Evolutionary conservation across 2,888 invertebrate genomes (phyloP).

Genomic region (Oscheius onirici): DNA sequence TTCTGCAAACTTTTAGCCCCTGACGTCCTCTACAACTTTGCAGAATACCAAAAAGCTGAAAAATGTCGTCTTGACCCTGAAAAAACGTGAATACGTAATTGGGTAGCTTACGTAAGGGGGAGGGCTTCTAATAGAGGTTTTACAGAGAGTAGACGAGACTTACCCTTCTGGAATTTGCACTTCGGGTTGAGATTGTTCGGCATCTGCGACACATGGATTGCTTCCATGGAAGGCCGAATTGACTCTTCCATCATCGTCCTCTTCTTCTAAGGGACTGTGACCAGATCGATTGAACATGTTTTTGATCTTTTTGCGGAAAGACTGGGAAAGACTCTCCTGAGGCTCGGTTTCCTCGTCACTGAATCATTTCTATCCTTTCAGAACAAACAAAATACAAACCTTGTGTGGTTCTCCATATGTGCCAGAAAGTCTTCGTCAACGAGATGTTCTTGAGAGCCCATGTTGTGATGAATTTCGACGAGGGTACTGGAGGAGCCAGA

Average conservation of each 20-base stretch:
- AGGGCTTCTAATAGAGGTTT: no score
- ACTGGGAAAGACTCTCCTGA: slow-evolving; percentile 28
- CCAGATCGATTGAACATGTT: slow-evolving; percentile 29
- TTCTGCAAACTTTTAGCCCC: no score
- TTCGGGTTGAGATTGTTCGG: neutral
- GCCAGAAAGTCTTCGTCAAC: slow-evolving; percentile 34
- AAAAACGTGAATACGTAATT: no score
- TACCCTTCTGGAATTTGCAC: neutral
- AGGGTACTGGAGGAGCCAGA: slow-evolving; percentile 16
- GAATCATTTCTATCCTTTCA: neutral
- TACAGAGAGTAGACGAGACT: no score
- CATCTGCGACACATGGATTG: slow-evolving; percentile 1
- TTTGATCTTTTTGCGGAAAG: slow-evolving; percentile 30
- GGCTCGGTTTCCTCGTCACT: slow-evolving; percentile 33
- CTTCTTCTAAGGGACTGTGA: slow-evolving; percentile 16
- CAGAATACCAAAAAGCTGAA: no score
- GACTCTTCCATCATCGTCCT: slow-evolving; percentile 15
- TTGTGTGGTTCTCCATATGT: slow-evolving; percentile 6
- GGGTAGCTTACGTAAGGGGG: no score
- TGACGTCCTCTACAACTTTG: no score
- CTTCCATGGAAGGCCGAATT: slow-evolving; percentile 27
- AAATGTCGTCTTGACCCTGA: no score
- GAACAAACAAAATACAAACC: neutral
- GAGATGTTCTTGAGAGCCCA: slow-evolving; percentile 30
- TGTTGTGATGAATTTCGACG: slow-evolving; percentile 33